Evolutionary conservation across 64 coral and sea anemone species (phyloP).

Genomic region (Platygyra sinensis): DNA sequence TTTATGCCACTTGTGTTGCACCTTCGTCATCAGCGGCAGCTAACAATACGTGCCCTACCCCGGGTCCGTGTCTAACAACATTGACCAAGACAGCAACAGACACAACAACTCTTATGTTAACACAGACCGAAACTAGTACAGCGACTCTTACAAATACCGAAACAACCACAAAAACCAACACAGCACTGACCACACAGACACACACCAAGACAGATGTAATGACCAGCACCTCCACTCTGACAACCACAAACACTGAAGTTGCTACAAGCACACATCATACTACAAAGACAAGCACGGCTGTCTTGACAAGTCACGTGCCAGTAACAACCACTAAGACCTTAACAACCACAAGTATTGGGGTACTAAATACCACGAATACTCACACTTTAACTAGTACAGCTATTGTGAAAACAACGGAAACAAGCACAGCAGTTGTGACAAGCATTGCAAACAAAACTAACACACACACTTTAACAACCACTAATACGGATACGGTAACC

Average conservation of each 20-base stretch:
- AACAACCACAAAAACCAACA: neutral
- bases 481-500: neutral
- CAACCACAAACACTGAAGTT: constrained; percentile 2
- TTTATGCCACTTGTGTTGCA: constrained; percentile 21
- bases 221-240: neutral
- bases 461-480: neutral
- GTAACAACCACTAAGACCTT: constrained; percentile 15
- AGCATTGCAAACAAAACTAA: neutral
- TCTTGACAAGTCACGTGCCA: constrained; percentile 22
- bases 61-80: constrained; percentile 10
- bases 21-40: neutral
- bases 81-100: constrained; percentile 16
- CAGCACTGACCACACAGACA: constrained; percentile 1
- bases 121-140: constrained; percentile 19
- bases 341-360: constrained; percentile 2
- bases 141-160: neutral
- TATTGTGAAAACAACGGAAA: constrained; percentile 9
- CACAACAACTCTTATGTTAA: neutral
- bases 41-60: constrained; percentile 6
- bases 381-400: constrained; percentile 30
- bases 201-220: neutral
- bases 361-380: constrained; percentile 8
- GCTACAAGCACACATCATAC: neutral
- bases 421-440: constrained; percentile 17
- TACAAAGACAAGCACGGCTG: constrained; percentile 19